These are phyloP conservation scores for Tyto alba DNA, from an alignment of 2,113 vertebrate species.

Conservation along the genomic window DNA sequence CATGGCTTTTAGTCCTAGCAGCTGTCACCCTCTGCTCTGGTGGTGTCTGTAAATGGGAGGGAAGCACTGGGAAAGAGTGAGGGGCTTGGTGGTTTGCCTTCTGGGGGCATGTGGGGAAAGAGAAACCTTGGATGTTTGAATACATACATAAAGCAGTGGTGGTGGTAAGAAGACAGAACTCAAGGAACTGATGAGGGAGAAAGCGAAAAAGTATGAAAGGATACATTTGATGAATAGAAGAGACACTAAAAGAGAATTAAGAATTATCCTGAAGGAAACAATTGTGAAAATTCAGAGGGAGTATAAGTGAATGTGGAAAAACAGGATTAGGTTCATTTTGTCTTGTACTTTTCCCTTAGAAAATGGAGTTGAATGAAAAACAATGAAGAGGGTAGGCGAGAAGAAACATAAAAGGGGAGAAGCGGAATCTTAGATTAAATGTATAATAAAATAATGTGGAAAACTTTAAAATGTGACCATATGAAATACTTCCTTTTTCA, in stretches of 20 bases:
- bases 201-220: not conserved
- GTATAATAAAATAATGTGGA: not conserved
- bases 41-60: not conserved
- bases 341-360: not conserved
- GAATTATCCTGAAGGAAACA: not conserved
- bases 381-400: not conserved
- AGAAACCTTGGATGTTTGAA: not conserved
- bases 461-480: not conserved
- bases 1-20: not conserved
- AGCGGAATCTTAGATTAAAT: not conserved
- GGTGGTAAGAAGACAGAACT: not conserved
- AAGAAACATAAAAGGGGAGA: not conserved
- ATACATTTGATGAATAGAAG: not conserved
- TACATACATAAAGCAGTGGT: fast-evolving
- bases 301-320: not conserved
- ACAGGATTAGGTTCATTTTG: not conserved
- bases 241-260: not conserved
- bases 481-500: not conserved
- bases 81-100: not conserved
- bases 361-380: not conserved
- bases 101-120: fast-evolving
- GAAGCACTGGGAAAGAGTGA: not conserved
- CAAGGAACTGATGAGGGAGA: not conserved
- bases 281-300: not conserved
- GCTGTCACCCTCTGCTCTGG: not conserved